phyloP scores from a whole-genome alignment of 2,888 invertebrate genomes.

The Aromia moschata region DNA sequence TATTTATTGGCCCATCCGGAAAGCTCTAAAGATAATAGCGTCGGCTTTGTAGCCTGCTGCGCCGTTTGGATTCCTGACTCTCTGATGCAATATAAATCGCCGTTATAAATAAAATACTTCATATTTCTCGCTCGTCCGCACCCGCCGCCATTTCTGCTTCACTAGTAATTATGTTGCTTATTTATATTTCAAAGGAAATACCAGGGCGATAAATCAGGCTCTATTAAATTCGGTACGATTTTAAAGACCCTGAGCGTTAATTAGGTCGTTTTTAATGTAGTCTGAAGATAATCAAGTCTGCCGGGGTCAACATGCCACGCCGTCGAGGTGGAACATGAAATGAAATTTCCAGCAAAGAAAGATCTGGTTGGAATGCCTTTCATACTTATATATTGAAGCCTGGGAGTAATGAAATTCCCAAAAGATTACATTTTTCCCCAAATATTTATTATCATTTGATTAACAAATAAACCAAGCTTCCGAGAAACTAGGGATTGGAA shows the following conservation, averaged over 20 bases:
- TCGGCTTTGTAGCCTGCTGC: conserved; percentile 53
- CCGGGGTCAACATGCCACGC: background rate
- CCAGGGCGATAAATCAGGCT: conserved; percentile 18
- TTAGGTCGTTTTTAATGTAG: background rate
- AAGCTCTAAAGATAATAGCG: conserved; percentile 55
- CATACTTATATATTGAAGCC: no score
- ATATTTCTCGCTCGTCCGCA: conserved; percentile 38
- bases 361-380: no score
- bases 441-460: no score
- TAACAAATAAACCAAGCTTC: no score
- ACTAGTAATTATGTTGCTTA: conserved; percentile 22
- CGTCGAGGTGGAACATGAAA: no score
- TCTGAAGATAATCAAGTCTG: background rate
- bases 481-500: no score
- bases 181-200: conserved; percentile 31
- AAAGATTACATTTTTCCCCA: no score
- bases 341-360: no score
- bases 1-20: conserved; percentile 58
- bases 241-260: conserved; percentile 11
- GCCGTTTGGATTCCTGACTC: conserved; percentile 52
- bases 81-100: conserved; percentile 53
- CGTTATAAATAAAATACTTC: conserved; percentile 43
- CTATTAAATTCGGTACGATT: conserved; percentile 17
- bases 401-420: no score
- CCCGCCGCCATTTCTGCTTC: conserved; percentile 14